Percentiles rank a stretch among this genome's conserved stretches.
These are phyloP conservation scores for Carettochelys insculpta DNA, from an alignment of 2,113 vertebrate species.

Conservation along the genomic window DNA sequence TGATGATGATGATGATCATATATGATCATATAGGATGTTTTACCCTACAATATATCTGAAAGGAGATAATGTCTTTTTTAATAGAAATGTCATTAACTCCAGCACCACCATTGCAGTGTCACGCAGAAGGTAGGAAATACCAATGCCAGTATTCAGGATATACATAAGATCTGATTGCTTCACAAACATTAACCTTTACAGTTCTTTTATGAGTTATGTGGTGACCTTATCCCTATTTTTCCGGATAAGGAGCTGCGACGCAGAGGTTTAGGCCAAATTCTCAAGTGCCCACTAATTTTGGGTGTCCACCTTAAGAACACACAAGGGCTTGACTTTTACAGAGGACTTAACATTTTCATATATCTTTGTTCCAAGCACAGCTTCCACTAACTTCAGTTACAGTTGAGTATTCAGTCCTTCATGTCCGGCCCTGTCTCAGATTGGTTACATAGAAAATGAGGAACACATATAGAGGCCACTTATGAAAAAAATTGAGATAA, in stretches of 20 bases:
- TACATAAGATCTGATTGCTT: neutral
- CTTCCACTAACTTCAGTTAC: no score
- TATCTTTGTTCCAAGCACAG: neutral
- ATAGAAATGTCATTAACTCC: neutral
- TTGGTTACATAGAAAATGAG: neutral
- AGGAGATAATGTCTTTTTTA: neutral
- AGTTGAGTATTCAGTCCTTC: neutral
- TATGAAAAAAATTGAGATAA: neutral
- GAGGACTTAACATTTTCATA: neutral
- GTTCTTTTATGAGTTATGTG: neutral
- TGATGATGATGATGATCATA: conserved; percentile 66
- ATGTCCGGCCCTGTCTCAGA: neutral
- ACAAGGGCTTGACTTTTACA: neutral
- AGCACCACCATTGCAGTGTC: neutral
- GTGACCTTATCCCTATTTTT: neutral
- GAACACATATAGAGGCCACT: neutral
- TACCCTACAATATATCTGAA: neutral
- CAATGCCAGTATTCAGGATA: neutral
- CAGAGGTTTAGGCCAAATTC: neutral
- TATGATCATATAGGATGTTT: conserved; percentile 52
- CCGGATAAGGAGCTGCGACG: neutral
- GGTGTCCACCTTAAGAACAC: neutral
- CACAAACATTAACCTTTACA: neutral
- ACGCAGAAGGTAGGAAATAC: neutral
- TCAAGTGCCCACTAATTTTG: neutral